Percentiles rank a stretch among this genome's conserved stretches.
Conservation (phyloP, 2,888 invertebrate genomes). For the Allygus modestus region DNA sequence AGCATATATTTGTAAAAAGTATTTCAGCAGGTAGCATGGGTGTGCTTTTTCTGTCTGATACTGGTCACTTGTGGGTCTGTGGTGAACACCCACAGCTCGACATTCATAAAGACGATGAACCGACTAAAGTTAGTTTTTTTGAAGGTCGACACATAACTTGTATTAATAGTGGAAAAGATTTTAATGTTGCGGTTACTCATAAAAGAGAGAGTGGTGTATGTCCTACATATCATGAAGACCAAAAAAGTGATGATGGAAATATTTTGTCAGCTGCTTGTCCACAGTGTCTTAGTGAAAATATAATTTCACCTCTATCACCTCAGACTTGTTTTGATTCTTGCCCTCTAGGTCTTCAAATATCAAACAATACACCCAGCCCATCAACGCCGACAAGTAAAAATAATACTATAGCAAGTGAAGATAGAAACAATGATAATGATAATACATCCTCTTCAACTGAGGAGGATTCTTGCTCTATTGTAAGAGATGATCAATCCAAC, state of each 20-base stretch:
- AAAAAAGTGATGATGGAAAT: constrained; percentile 66
- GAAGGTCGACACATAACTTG: constrained; percentile 83
- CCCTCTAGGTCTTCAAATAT: constrained; percentile 79
- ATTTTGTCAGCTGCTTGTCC: constrained; percentile 82
- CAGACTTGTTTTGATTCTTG: constrained; percentile 82
- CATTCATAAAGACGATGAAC: constrained; percentile 77
- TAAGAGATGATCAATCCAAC: constrained; percentile 49
- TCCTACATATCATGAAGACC: constrained; percentile 74
- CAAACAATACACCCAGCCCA: constrained; percentile 79
- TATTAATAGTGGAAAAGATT: constrained; percentile 86
- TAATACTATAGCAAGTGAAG: constrained; percentile 75
- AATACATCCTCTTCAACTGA: constrained; percentile 78
- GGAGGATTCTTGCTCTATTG: constrained; percentile 68
- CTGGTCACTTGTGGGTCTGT: constrained; percentile 84
- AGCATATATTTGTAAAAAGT: constrained; percentile 80
- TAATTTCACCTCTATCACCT: constrained; percentile 79
- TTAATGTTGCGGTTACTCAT: constrained; percentile 84
- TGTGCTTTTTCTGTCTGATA: constrained; percentile 81
- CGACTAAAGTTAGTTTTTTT: constrained; percentile 83
- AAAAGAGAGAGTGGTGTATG: constrained; percentile 78
- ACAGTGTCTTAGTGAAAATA: constrained; percentile 80
- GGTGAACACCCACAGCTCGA: constrained; percentile 83
- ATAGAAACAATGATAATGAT: constrained; percentile 78
- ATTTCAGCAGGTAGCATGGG: constrained; percentile 81
- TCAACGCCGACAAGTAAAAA: constrained; percentile 78